Evolutionary conservation across 2,797 vertebrate genomes (phyloP).

Genomic region (Hydrolagus colliei): DNA sequence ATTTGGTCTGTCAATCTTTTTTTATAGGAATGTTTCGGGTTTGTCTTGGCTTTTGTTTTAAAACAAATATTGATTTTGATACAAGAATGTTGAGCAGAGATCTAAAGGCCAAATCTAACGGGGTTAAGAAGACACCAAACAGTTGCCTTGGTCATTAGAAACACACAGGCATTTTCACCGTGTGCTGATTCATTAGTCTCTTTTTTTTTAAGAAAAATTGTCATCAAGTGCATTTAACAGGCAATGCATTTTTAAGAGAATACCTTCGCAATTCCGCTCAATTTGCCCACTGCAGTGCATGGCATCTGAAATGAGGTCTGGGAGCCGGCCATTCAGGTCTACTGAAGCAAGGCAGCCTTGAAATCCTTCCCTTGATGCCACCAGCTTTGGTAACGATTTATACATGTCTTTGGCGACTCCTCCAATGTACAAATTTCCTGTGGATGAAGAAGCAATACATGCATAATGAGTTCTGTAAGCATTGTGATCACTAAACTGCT

Average conservation of each 20-base stretch:
- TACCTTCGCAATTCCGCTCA: constrained; percentile 95
- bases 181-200: constrained; percentile 3
- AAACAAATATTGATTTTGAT: neutral
- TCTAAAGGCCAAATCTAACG: constrained; percentile 10
- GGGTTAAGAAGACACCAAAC: neutral
- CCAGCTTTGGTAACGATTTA: constrained; percentile 86
- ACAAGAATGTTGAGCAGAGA: neutral
- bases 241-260: no score
- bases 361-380: constrained; percentile 90
- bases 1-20: neutral
- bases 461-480: neutral
- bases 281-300: constrained; percentile 91
- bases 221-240: no score
- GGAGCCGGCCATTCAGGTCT: constrained; percentile 87
- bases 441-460: neutral
- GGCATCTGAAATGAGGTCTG: constrained; percentile 88
- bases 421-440: constrained; percentile 86
- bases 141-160: neutral
- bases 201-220: neutral
- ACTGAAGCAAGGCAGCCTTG: constrained; percentile 91
- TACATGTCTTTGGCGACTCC: constrained; percentile 89
- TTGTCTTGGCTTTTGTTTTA: neutral
- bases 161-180: neutral
- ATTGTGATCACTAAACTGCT: neutral
- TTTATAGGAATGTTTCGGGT: neutral